Conservation (phyloP, 2,797 vertebrate genomes). For the Podarcis siculus region DNA sequence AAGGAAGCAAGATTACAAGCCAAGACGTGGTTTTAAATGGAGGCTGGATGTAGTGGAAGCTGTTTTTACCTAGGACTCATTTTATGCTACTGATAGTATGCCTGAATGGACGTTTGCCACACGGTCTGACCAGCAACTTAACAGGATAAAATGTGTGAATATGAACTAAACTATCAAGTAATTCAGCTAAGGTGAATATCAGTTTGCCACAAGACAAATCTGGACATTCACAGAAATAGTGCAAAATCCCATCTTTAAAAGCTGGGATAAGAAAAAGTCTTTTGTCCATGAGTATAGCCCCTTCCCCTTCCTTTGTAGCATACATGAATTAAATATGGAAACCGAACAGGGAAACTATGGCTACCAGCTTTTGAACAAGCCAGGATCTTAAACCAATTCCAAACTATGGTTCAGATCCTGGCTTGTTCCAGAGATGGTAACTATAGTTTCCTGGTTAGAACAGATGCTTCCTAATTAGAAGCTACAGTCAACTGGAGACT, state of each 20-base stretch:
- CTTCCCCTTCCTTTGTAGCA: background rate
- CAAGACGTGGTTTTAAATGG: constrained; percentile 58
- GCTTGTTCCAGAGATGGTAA: background rate
- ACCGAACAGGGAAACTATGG: background rate
- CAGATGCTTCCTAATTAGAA: background rate
- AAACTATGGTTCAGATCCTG: background rate
- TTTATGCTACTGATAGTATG: background rate
- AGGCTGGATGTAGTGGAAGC: constrained; percentile 24
- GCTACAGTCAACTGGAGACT: background rate
- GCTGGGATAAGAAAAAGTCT: background rate
- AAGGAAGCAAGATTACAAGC: background rate
- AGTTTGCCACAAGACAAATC: background rate
- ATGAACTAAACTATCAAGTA: background rate
- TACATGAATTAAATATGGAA: background rate
- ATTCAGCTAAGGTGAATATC: background rate
- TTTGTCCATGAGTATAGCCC: background rate
- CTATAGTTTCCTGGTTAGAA: background rate
- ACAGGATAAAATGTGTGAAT: background rate
- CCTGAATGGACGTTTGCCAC: background rate
- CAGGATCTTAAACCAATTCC: too few species aligned
- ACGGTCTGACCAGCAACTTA: background rate
- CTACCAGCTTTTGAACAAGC: background rate
- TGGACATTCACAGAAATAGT: background rate
- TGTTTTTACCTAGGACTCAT: background rate
- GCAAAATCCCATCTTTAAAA: background rate